Percentiles rank a stretch among this genome's conserved stretches.
These are phyloP conservation scores for Solenodon paradoxus DNA, from an alignment of 2,113 vertebrate species.

Conservation along the genomic window DNA sequence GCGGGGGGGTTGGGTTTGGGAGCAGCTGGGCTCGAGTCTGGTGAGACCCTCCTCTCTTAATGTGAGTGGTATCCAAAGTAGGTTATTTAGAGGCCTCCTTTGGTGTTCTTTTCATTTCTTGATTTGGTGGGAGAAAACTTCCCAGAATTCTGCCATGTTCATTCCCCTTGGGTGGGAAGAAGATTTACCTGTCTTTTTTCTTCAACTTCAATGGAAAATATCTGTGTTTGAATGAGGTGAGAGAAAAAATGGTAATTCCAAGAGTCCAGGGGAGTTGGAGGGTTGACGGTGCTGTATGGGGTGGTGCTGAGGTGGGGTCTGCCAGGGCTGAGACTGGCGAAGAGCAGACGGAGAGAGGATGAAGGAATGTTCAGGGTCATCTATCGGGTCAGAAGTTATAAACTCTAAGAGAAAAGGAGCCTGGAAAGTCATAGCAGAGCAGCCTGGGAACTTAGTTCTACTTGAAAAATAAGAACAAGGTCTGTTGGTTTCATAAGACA, in stretches of 20 bases:
- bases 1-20: neutral
- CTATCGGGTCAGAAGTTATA: neutral
- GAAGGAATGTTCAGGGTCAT: too few relatives aligned
- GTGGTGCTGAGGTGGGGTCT: neutral
- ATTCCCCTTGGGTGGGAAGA: neutral
- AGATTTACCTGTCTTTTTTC: neutral
- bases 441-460: neutral
- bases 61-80: too few relatives aligned
- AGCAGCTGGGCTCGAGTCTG: neutral
- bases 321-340: fast-evolving
- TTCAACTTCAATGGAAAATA: neutral
- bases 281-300: fast-evolving
- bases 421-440: neutral
- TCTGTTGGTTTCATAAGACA: neutral
- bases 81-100: fast-evolving
- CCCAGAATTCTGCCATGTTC: neutral
- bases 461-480: neutral
- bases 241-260: neutral
- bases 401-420: neutral
- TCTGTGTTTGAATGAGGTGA: neutral
- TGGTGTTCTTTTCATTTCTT: neutral
- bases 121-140: neutral
- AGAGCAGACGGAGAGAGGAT: fast-evolving
- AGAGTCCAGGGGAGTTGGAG: neutral
- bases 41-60: neutral